These are phyloP conservation scores for Drosophila ercepeae DNA, from an alignment of 1,140 invertebrate genomes.

Conservation along the genomic window DNA sequence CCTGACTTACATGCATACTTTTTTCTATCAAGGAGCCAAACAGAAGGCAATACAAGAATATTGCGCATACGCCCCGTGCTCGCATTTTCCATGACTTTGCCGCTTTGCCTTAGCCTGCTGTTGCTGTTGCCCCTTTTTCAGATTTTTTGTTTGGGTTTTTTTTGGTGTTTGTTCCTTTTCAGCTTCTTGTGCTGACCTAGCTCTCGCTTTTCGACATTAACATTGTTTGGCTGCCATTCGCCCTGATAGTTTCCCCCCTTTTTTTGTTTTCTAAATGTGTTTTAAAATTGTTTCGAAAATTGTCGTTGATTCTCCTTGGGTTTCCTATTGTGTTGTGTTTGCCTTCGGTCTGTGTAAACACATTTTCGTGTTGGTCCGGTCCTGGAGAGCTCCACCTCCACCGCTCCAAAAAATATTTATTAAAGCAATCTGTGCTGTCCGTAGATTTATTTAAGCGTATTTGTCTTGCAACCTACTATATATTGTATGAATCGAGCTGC, in stretches of 20 bases:
- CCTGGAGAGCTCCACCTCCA: background rate
- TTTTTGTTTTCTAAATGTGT: constrained; percentile 72
- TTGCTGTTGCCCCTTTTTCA: background rate
- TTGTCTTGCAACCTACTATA: constrained; percentile 64
- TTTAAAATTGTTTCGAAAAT: constrained; percentile 74
- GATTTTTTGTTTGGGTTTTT: background rate
- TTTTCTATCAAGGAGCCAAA: background rate
- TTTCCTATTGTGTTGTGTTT: constrained; percentile 13
- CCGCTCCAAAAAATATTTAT: constrained; percentile 62
- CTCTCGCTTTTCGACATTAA: constrained; percentile 61
- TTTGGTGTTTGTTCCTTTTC: background rate
- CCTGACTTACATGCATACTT: constrained; percentile 5
- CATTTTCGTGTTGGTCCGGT: constrained; percentile 33
- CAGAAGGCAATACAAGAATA: constrained; percentile 48
- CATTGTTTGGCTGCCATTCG: constrained; percentile 48
- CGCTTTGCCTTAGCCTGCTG: background rate
- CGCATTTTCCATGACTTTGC: constrained; percentile 43
- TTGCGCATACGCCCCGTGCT: constrained; percentile 73
- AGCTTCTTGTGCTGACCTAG: constrained; percentile 54
- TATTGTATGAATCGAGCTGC: constrained; percentile 35
- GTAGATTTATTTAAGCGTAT: constrained; percentile 72
- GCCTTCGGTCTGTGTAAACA: constrained; percentile 56
- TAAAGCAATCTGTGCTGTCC: constrained; percentile 71
- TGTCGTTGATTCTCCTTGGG: constrained; percentile 59
- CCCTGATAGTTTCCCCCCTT: constrained; percentile 18